Evolutionary conservation across 2,888 invertebrate species (phyloP), one percentile per base, ranked within the genome.

Genomic region (Apamea epomidion): DNA sequence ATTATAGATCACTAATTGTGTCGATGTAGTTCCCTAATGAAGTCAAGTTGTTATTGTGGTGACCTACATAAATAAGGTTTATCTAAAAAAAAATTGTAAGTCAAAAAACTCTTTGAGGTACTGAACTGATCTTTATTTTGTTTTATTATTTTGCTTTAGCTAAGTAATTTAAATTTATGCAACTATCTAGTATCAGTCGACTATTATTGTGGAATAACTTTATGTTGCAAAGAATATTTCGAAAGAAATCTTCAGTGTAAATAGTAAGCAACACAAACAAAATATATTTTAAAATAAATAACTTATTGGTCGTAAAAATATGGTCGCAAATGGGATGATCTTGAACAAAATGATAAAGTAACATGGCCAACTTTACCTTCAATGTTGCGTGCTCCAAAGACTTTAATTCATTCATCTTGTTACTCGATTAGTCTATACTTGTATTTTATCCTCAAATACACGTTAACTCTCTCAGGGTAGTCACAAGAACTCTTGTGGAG

Each of bases 381-480:
- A 99, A 97, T 48, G 99, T 99, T 75, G 99, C 98, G 97, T 99
- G 99, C 95, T 99, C 99, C 94, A 99, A 97, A 87, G 99, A 98
- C 95, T 99, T 99, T 85, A 99, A 97, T 97, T 99, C 99, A 94
- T 99, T 98, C 99, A 99, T 99, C 91, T 92, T 96, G 83, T 78
- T 76, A 69, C 88, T 85, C 29, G 77, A 84, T 79, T 77, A 77
- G 37, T 69, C 82, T 82, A 70, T 74, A 70, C 78, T 83, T 80
- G 64, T 83, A 81, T 83, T 88, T 89, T 78, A 79, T 85, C 75
- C 45, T 64, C 48, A 54, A 78, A 65, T 65, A 79, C 68, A 70
- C 62, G 58, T 69, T 67, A 64, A 77, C 25, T 76, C 45, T 80
- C 21, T 65, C 37, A 58, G 25, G 68, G 73, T 32, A 83, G 79